Evolutionary conservation across 2,888 invertebrate species (phyloP).

Genomic region (Tetramorium bicarinatum): DNA sequence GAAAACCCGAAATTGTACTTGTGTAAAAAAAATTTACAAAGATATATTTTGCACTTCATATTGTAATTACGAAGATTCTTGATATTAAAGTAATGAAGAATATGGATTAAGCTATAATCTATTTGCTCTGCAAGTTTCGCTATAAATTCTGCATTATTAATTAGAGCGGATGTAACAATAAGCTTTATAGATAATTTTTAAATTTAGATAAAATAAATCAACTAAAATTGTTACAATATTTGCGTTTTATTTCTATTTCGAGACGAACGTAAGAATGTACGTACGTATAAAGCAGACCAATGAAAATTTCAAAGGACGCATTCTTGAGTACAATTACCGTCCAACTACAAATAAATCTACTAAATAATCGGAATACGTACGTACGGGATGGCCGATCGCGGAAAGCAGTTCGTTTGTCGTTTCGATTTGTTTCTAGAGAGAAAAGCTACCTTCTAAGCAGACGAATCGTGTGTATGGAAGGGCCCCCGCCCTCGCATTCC

Average conservation of each 20-base stretch:
- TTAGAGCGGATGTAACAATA: not conserved
- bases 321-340: slow-evolving; percentile 12
- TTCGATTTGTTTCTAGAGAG: slow-evolving; percentile 72
- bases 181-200: not conserved
- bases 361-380: not conserved
- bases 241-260: not conserved
- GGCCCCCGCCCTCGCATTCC: slow-evolving; percentile 65
- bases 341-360: slow-evolving; percentile 20
- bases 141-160: not conserved
- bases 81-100: not conserved
- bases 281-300: not conserved
- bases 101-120: not conserved
- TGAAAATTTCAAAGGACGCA: not conserved
- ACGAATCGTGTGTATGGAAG: slow-evolving; percentile 64
- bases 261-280: not conserved
- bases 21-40: not conserved
- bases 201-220: not conserved
- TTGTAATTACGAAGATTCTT: not conserved
- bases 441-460: slow-evolving; percentile 61
- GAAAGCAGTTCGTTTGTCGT: slow-evolving; percentile 66
- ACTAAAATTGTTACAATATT: not conserved
- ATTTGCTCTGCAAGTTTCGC: not conserved
- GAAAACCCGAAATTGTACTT: slow-evolving; percentile 1
- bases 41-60: not conserved
- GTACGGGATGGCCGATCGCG: slow-evolving; percentile 38